Evolutionary conservation across 1,140 invertebrate species (phyloP).

Genomic region (Bombus cullumanus): DNA sequence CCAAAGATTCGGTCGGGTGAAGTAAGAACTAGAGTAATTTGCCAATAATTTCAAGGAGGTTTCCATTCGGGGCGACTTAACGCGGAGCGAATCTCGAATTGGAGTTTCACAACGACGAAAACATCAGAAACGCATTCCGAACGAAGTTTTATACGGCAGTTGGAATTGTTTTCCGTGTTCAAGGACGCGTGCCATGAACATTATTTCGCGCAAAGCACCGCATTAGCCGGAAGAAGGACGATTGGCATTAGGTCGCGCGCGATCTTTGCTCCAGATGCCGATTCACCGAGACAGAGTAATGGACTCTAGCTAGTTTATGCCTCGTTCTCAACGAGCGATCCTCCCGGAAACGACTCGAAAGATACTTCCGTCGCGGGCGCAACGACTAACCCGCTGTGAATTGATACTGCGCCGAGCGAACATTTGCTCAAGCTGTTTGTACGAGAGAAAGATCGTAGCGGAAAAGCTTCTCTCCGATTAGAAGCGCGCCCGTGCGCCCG

Average conservation of each 20-base stretch:
- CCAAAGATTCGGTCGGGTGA: not conserved
- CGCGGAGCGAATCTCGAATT: not conserved
- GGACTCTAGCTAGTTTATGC: constrained; percentile 62
- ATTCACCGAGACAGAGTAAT: constrained; percentile 62
- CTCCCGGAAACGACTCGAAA: constrained; percentile 40
- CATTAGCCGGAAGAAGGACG: constrained; percentile 61
- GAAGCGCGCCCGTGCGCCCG: not conserved
- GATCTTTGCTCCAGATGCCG: constrained; percentile 57
- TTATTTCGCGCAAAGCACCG: constrained; percentile 62
- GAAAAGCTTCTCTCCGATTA: constrained; percentile 41
- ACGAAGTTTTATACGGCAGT: constrained; percentile 10
- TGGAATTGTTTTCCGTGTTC: constrained; percentile 37
- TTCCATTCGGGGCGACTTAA: not conserved
- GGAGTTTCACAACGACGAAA: not conserved
- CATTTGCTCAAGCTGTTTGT: constrained; percentile 50
- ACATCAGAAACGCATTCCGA: constrained; percentile 25
- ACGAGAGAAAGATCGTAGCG: constrained; percentile 47
- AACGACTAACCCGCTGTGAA: constrained; percentile 36
- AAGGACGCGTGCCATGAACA: constrained; percentile 34
- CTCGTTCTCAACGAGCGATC: constrained; percentile 46
- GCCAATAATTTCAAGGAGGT: not conserved
- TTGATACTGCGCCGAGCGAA: constrained; percentile 54
- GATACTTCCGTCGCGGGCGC: constrained; percentile 46
- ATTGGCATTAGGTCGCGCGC: constrained; percentile 60
- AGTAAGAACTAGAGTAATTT: not conserved